Conservation (phyloP, 1,140 invertebrate genomes). For the Polypedilum pembai region DNA sequence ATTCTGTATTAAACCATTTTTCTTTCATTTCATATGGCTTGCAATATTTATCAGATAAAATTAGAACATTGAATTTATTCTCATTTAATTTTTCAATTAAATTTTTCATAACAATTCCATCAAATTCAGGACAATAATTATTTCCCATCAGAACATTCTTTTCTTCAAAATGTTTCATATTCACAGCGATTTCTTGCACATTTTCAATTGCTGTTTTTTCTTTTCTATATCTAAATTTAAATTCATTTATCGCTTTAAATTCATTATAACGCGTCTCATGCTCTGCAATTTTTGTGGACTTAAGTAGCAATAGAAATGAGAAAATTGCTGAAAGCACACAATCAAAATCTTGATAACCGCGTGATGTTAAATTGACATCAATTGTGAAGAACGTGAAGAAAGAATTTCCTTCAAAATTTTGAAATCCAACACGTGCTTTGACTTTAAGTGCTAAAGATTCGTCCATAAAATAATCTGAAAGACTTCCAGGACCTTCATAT, state of each 20-base stretch:
- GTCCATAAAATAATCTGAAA: slow-evolving; percentile 24
- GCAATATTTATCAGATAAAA: slow-evolving; percentile 52
- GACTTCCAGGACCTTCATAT: not conserved
- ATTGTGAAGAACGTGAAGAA: not conserved
- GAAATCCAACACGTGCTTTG: not conserved
- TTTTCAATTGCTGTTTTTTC: slow-evolving; percentile 65
- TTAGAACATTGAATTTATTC: slow-evolving; percentile 66
- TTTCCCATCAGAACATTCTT: slow-evolving; percentile 69
- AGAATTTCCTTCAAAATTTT: slow-evolving; percentile 12
- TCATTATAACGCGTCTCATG: slow-evolving; percentile 44
- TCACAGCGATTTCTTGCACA: slow-evolving; percentile 66
- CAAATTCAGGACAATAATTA: slow-evolving; percentile 69
- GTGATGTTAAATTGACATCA: slow-evolving; percentile 6
- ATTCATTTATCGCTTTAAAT: slow-evolving; percentile 58
- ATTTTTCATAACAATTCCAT: slow-evolving; percentile 57
- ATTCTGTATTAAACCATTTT: slow-evolving; percentile 36
- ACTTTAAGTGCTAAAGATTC: not conserved
- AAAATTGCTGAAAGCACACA: not conserved
- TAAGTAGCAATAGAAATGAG: not conserved
- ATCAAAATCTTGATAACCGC: not conserved
- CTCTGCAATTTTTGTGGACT: not conserved
- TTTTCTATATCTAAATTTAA: slow-evolving; percentile 59
- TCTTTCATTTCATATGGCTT: slow-evolving; percentile 56
- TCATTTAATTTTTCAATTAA: slow-evolving; percentile 60
- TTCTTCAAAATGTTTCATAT: slow-evolving; percentile 71